Base-by-base conservation (phyloP, 2,113 vertebrate genomes). In the Galbula dea region DNA sequence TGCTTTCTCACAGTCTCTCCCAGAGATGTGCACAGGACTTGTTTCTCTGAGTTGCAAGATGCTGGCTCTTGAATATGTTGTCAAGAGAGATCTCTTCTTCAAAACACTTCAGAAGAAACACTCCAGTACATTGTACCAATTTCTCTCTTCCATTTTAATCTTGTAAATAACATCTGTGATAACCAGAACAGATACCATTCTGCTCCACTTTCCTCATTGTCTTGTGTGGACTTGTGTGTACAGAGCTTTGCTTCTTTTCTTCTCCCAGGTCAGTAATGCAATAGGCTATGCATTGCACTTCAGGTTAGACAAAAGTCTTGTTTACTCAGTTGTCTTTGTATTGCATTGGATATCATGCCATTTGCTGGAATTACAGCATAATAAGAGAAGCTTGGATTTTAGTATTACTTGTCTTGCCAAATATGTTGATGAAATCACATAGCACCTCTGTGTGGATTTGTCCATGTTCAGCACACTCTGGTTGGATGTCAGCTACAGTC, bases 191-290 rank as follows among this genome's bases (percentile, higher is more conserved):
- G 4, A 22, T 21, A 52, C 11, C 34, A 20, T 58, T 86, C 12
- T 57, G 46, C n/a, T 45, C 8, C 37, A 62, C 27, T 74, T 88
- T 39, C n/a, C 48, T 34, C 34, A 37, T 87, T 61, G 51, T 65
- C 62, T 5, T 18, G 5, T 12, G 13, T 30, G 24, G 6, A 2
- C 1, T 0, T 13, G 17, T 63, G 20, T 27, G 2, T 26, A 32
- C 23, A 62, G 2, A 32, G 17, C 26, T 63, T 46, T 55, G 12
- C 27, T 48, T 26, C 23, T 90, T 75, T 78, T 57, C n/a, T 78
- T 1, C 13, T 63, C 43, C 61, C 37, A 59, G 54, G 29, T 83
- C 51, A 88, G 39, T 48, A 89, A 88, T 18, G 34, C 22, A 59
- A 36, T 3, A 65, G 26, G n/a, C 55, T 45, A 14, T 45, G 19